A percentile compares a stretch with the other conserved stretches of the same genome.
Conservation (phyloP, 1,140 invertebrate species). For the Druon quercuslanigerum region DNA sequence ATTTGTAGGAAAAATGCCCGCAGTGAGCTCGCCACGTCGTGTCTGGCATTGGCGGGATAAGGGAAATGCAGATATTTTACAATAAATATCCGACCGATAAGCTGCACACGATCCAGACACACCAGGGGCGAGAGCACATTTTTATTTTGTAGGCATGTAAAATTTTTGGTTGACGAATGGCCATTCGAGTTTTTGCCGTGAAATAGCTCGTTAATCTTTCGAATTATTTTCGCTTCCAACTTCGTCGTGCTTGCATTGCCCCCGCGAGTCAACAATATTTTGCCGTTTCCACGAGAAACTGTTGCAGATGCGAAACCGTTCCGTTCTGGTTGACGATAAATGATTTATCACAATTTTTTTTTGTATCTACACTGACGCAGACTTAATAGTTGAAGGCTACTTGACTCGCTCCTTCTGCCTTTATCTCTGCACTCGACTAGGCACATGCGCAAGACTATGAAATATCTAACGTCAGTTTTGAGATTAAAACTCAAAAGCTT, state of each 20-base stretch:
- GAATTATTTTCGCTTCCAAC: conserved; percentile 66
- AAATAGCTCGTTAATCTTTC: conserved; percentile 70
- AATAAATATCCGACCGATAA: conserved; percentile 69
- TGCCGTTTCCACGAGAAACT: conserved; percentile 15
- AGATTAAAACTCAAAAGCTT: too few relatives aligned
- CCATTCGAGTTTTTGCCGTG: conserved; percentile 60
- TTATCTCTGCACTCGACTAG: too few relatives aligned
- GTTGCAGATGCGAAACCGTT: not conserved
- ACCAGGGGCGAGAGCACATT: conserved; percentile 47
- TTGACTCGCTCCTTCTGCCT: too few relatives aligned
- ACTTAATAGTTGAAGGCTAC: too few relatives aligned
- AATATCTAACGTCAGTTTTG: too few relatives aligned
- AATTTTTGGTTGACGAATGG: conserved; percentile 66
- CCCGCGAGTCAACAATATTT: conserved; percentile 47
- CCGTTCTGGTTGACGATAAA: not conserved
- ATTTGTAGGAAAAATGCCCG: conserved; percentile 52
- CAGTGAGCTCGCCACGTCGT: conserved; percentile 44
- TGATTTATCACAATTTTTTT: too few relatives aligned
- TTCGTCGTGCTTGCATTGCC: conserved; percentile 41
- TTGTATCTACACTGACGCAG: too few relatives aligned
- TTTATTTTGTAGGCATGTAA: conserved; percentile 60
- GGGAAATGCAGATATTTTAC: conserved; percentile 61
- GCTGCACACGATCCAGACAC: conserved; percentile 54
- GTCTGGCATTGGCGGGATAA: conserved; percentile 25
- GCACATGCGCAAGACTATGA: too few relatives aligned